Conservation (phyloP, 2,888 invertebrate species). For the Trichopoda pennipes region DNA sequence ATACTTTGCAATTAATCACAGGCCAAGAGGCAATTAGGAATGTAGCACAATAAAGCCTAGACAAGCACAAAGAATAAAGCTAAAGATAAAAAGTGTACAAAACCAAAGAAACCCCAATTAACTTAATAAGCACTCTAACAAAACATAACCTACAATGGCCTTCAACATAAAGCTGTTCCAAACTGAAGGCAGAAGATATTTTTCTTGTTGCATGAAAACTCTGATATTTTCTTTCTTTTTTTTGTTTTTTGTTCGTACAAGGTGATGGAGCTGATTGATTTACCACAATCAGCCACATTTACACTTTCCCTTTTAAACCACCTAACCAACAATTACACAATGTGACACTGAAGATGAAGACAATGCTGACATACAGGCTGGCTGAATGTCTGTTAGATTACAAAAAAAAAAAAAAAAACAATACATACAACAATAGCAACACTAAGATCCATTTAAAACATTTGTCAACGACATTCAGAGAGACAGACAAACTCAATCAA, state of each 20-base stretch:
- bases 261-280: slow-evolving; percentile 61
- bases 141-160: slow-evolving; percentile 58
- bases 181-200: slow-evolving; percentile 16
- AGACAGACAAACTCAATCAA: slow-evolving; percentile 21
- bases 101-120: slow-evolving; percentile 69
- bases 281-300: slow-evolving; percentile 61
- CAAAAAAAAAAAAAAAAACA: background rate
- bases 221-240: background rate
- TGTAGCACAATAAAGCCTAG: slow-evolving; percentile 31
- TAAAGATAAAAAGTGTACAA: slow-evolving; percentile 1
- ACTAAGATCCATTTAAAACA: slow-evolving; percentile 62
- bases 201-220: slow-evolving; percentile 17
- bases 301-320: slow-evolving; percentile 51
- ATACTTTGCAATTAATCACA: slow-evolving; percentile 67
- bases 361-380: slow-evolving; percentile 45
- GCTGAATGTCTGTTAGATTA: background rate
- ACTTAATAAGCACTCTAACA: slow-evolving; percentile 66
- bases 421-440: slow-evolving; percentile 35
- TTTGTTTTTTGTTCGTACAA: slow-evolving; percentile 12
- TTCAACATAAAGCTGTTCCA: slow-evolving; percentile 13
- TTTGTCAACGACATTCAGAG: slow-evolving; percentile 65
- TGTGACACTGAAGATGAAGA: slow-evolving; percentile 54
- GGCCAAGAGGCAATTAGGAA: slow-evolving; percentile 55
- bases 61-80: background rate
- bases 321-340: slow-evolving; percentile 52